Conservation (phyloP, 92 coral and sea anemone species). For the Zoanthus gigantus region DNA sequence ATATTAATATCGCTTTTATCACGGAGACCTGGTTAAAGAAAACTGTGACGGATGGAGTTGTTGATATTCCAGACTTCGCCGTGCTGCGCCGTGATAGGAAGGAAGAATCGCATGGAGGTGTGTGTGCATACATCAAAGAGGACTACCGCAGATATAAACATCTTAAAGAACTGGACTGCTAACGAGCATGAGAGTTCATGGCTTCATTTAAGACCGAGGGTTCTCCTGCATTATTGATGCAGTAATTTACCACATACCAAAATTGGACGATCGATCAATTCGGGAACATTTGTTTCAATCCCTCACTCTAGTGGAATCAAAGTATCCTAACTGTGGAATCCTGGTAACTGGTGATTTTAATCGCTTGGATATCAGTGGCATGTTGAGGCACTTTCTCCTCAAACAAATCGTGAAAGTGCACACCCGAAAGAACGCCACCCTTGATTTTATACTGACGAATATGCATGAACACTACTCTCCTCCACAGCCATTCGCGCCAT, state of each 20-base stretch:
- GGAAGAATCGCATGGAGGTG: slow-evolving; percentile 26
- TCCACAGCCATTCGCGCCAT: too few species aligned
- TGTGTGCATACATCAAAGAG: slow-evolving; percentile 18
- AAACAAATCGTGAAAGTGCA: background rate
- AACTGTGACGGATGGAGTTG: slow-evolving; percentile 4
- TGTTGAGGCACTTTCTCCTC: background rate
- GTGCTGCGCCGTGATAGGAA: background rate
- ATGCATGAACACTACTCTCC: too few species aligned
- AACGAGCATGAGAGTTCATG: slow-evolving; percentile 46
- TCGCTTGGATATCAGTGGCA: too few species aligned
- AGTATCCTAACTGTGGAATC: too few species aligned
- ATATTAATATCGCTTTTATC: background rate
- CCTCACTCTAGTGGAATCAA: background rate
- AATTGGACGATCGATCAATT: background rate
- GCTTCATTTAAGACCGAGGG: slow-evolving; percentile 41
- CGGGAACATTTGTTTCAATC: slow-evolving; percentile 15
- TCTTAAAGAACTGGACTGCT: slow-evolving; percentile 48
- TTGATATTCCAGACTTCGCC: background rate
- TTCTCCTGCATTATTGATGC: slow-evolving; percentile 28
- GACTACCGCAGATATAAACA: slow-evolving; percentile 17
- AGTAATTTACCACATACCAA: slow-evolving; percentile 17
- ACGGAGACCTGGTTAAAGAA: slow-evolving; percentile 35
- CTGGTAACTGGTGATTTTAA: too few species aligned
- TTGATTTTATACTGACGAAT: too few species aligned
- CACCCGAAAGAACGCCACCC: too few species aligned